phyloP scores from a whole-genome alignment of 2,113 vertebrate genomes.

The Stegostoma tigrinum region DNA sequence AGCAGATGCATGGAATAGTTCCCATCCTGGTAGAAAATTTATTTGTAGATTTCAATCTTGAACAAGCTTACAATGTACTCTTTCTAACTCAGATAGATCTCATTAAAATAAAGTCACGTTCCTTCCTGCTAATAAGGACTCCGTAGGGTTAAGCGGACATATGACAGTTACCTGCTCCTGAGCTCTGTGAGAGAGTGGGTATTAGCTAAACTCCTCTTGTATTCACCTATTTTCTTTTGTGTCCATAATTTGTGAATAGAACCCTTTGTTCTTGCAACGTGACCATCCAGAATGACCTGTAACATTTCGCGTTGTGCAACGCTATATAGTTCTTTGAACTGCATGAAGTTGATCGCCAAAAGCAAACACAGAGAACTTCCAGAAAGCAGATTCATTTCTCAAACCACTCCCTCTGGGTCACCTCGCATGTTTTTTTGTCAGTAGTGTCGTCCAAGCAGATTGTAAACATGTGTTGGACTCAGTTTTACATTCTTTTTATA shows the following conservation, averaged over 20 bases:
- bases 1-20: neutral
- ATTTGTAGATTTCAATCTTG: neutral
- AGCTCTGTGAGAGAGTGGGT: neutral
- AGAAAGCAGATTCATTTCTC: neutral
- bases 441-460: neutral
- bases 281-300: neutral
- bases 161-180: neutral
- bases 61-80: too few species aligned
- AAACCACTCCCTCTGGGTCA: neutral
- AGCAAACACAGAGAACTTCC: neutral
- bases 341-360: neutral
- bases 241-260: neutral
- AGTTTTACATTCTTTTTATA: neutral
- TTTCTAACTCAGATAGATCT: too few species aligned
- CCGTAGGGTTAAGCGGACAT: neutral
- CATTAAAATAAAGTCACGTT: too few species aligned
- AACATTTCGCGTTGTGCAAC: neutral
- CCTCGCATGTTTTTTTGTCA: neutral
- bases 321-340: neutral
- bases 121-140: neutral
- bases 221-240: neutral
- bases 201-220: neutral
- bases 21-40: neutral
- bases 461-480: slow-evolving; percentile 31
- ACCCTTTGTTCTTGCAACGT: neutral